Conservation (phyloP, 1,140 invertebrate genomes). For the Caerostris darwini region DNA sequence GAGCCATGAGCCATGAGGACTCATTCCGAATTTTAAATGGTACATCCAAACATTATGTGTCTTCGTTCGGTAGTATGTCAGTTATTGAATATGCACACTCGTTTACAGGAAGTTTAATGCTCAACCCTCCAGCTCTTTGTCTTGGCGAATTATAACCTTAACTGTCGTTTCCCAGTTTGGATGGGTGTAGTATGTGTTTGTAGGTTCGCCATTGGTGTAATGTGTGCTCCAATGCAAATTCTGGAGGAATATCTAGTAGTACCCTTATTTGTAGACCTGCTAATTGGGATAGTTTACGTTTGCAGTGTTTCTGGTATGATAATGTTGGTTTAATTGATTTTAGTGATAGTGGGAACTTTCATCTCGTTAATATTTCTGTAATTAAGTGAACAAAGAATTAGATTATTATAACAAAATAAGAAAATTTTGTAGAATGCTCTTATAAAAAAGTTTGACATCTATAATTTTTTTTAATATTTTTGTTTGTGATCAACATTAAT, state of each 20-base stretch:
- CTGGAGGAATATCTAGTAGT: not conserved
- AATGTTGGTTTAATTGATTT: not conserved
- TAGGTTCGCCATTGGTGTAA: not conserved
- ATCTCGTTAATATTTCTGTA: no score
- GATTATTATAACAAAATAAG: no score
- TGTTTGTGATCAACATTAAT: no score
- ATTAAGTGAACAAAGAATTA: no score
- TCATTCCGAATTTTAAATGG: conserved; percentile 1
- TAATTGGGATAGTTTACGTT: not conserved
- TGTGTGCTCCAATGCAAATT: not conserved
- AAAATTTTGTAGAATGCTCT: no score
- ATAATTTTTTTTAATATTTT: no score
- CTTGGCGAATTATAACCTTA: not conserved
- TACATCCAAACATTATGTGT: not conserved
- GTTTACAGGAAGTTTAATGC: not conserved
- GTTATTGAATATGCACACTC: conserved; percentile 18
- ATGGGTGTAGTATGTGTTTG: not conserved
- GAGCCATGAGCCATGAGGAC: not conserved
- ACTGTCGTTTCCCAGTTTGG: not conserved
- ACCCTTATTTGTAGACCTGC: not conserved
- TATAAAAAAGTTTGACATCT: no score
- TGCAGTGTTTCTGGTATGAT: not conserved
- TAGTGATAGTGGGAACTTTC: no score
- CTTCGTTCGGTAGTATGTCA: not conserved
- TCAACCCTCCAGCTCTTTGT: not conserved